phyloP scores from a whole-genome alignment of 1,140 invertebrate genomes.

The Drosophila athabasca region DNA sequence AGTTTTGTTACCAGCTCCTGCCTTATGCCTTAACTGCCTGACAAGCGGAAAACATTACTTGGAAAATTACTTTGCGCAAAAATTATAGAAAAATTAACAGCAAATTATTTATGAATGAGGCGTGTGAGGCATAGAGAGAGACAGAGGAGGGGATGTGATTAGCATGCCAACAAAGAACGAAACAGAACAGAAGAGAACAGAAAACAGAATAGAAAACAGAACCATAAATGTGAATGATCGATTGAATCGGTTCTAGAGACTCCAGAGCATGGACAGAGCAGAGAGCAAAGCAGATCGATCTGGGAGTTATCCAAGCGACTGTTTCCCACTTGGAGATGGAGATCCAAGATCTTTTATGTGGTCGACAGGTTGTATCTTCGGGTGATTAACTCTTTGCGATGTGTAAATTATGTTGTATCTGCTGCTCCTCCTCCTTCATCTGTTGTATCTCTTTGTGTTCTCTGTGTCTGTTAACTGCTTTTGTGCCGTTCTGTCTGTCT shows the following conservation, averaged over 20 bases:
- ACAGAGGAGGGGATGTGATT: conserved; percentile 33
- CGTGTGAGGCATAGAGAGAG: conserved; percentile 20
- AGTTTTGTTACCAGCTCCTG: conserved; percentile 30
- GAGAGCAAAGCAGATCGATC: no score
- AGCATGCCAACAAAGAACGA: conserved; percentile 31
- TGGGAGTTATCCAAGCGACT: conserved; percentile 32
- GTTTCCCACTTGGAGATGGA: conserved; percentile 21
- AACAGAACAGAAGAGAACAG: not conserved
- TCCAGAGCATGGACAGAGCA: no score
- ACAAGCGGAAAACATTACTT: conserved; percentile 57
- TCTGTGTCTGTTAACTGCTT: conserved; percentile 41
- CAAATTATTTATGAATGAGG: conserved; percentile 60
- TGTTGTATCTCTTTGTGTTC: conserved; percentile 44
- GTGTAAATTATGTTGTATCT: conserved; percentile 41
- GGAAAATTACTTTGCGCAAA: conserved; percentile 24
- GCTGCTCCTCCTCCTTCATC: no score
- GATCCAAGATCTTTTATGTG: conserved; percentile 15
- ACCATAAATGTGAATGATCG: not conserved
- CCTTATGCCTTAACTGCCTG: conserved; percentile 38
- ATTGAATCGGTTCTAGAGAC: no score
- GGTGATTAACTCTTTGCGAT: conserved; percentile 36
- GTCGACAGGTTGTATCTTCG: conserved; percentile 31
- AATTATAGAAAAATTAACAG: conserved; percentile 56
- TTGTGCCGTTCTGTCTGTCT: conserved; percentile 47
- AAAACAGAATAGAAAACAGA: conserved; percentile 4